Percentiles rank a stretch among this genome's conserved stretches.
Conservation (phyloP, 2,113 vertebrate species). For the Cichladusa arquata region DNA sequence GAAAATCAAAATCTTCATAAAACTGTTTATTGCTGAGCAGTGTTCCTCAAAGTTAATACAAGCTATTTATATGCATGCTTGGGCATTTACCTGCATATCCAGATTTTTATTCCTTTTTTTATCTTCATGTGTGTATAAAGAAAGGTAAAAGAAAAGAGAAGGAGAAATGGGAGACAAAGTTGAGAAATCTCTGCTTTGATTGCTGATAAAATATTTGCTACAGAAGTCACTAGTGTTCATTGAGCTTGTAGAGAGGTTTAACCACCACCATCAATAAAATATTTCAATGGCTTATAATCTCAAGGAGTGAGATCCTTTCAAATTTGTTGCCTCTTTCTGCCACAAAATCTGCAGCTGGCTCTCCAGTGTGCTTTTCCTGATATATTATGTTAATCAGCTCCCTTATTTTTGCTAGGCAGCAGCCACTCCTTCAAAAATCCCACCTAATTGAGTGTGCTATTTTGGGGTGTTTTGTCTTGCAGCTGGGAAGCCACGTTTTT, state of each 20-base stretch:
- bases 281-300: neutral
- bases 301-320: neutral
- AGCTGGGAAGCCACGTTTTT: slow-evolving; percentile 53
- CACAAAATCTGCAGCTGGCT: slow-evolving; percentile 43
- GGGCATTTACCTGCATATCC: neutral
- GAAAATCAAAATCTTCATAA: neutral
- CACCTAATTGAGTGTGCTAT: slow-evolving; percentile 41
- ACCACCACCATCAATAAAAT: neutral
- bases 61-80: neutral
- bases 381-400: slow-evolving; percentile 37
- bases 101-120: neutral
- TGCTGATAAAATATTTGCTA: neutral
- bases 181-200: neutral
- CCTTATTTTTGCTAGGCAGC: slow-evolving; percentile 48
- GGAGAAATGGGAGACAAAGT: neutral
- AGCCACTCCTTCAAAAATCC: slow-evolving; percentile 40
- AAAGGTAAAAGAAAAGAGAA: neutral
- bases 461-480: slow-evolving; percentile 62
- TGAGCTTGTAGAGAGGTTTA: neutral
- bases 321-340: neutral
- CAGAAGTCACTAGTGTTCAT: neutral
- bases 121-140: neutral
- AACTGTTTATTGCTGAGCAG: neutral
- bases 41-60: neutral
- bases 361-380: slow-evolving; percentile 11